phyloP scores from a whole-genome alignment of 1,140 invertebrate species.

The Anadara kagoshimensis region DNA sequence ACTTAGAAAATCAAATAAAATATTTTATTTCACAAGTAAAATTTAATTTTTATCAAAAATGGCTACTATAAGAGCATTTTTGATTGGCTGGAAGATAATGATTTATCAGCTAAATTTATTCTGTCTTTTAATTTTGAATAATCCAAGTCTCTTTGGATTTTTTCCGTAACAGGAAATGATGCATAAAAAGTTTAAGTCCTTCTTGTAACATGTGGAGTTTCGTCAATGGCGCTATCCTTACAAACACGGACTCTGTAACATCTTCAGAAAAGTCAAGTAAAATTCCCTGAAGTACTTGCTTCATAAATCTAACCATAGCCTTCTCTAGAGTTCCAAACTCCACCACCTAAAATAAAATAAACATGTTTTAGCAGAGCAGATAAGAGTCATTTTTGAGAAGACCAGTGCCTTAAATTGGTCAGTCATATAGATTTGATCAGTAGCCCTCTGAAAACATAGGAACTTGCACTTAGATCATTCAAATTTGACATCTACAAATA shows the following conservation, averaged over 20 bases:
- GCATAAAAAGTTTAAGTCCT: constrained; percentile 85
- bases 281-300: constrained; percentile 82
- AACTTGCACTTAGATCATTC: no score
- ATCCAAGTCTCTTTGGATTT: constrained; percentile 43
- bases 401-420: no score
- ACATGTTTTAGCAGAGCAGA: neutral
- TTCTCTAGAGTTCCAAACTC: constrained; percentile 87
- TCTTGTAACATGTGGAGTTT: constrained; percentile 85
- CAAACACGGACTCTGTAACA: constrained; percentile 80
- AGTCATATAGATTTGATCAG: no score
- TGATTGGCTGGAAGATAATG: constrained; percentile 29
- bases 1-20: no score
- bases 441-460: no score
- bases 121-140: constrained; percentile 22
- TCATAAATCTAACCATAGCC: constrained; percentile 81
- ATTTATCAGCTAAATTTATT: constrained; percentile 25
- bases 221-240: constrained; percentile 78
- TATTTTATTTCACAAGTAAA: no score
- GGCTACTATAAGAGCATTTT: neutral
- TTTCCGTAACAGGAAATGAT: constrained; percentile 85
- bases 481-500: no score
- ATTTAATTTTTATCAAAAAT: no score
- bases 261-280: constrained; percentile 80
- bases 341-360: constrained; percentile 79
- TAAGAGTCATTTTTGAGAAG: no score